Base-by-base conservation (phyloP, 2,888 invertebrate genomes). In the Eupithecia subfuscata region DNA sequence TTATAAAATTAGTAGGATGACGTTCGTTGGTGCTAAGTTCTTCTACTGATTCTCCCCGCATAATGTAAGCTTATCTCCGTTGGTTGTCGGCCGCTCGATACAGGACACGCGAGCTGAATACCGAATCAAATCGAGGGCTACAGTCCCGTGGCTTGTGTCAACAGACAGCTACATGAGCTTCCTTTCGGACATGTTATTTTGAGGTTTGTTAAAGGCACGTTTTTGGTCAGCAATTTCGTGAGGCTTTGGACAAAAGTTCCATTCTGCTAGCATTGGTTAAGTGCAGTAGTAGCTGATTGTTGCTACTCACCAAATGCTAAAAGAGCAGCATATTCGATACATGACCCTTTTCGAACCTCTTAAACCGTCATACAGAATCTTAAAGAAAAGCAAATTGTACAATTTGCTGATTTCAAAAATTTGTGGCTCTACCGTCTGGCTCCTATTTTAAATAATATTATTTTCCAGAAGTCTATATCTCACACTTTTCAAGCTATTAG, bases 71-170 rank as follows among this genome's bases (percentile, higher is more conserved):
- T 87, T 89, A 88, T 90, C 88, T 87, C 75, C 68, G 75, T 72
- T 43, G 76, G 78, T 76, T 83, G 86, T 88, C 83, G 89, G 89
- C 86, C 90, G 92, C 87, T 92, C 92, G 90, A 92, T 92, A 91
- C 83, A 79, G 71, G 65, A 43, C 69, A 86, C 91, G 91, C 88
- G 91, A 87, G 79, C 76, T 65, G 90, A 91, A 91, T 90, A 78
- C 77, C 67, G 78, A 83, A 81, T 82, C 75, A 67, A 76, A 71
- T 69, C 72, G 69, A 76, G 76, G 34, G 60, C 69, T 68, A 25
- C 75, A 75, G 71, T 75, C 69, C 68, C 30, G 65, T 73, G 52
- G 30, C 64, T 70, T 69, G 48, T 71, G 69, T 71, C 71, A 71
- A 69, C 71, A 75, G 43, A 70, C 45, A 16, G 52, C 52, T 56